Percentiles rank a stretch among this genome's conserved stretches.
Conservation (phyloP, 2,113 vertebrate species). For the Sinocyclocheilus anshuiensis region DNA sequence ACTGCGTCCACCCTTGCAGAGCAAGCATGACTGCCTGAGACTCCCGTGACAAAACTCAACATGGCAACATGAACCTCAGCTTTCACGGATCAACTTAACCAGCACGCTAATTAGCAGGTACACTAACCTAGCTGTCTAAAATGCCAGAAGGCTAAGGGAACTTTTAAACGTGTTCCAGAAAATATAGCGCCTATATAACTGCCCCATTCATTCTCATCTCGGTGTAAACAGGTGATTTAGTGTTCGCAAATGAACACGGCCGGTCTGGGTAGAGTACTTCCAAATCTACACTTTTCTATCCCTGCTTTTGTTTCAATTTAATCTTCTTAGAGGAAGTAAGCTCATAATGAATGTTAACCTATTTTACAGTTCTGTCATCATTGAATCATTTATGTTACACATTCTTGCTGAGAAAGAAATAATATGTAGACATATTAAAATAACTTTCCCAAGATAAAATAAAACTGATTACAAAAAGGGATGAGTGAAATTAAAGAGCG, state of each 20-base stretch:
- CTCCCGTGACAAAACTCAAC: background rate
- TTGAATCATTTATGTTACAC: slow-evolving; percentile 40
- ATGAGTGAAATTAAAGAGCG: slow-evolving; percentile 23
- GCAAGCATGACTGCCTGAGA: background rate
- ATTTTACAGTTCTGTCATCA: slow-evolving; percentile 37
- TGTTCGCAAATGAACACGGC: background rate
- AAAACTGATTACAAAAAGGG: slow-evolving; percentile 50
- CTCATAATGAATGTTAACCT: slow-evolving; percentile 36
- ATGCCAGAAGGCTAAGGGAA: slow-evolving; percentile 24
- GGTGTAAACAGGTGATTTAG: slow-evolving; percentile 3
- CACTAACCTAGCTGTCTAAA: slow-evolving; percentile 27
- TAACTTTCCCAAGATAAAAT: slow-evolving; percentile 38
- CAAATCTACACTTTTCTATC: background rate
- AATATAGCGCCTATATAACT: background rate
- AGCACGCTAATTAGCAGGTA: slow-evolving; percentile 29
- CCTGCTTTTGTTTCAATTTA: slow-evolving; percentile 21
- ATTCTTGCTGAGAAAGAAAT: slow-evolving; percentile 37
- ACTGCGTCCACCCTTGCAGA: background rate
- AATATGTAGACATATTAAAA: slow-evolving; percentile 44
- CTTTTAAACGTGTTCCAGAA: background rate
- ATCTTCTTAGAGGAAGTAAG: slow-evolving; percentile 18
- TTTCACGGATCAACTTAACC: slow-evolving; percentile 22
- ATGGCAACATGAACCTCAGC: slow-evolving; percentile 15
- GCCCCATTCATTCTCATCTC: background rate
- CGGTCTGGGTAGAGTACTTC: background rate